Percentiles rank a stretch among this genome's conserved stretches.
These are phyloP conservation scores for Peromyscus eremicus DNA, from an alignment of 2,797 vertebrate species.

Conservation along the genomic window DNA sequence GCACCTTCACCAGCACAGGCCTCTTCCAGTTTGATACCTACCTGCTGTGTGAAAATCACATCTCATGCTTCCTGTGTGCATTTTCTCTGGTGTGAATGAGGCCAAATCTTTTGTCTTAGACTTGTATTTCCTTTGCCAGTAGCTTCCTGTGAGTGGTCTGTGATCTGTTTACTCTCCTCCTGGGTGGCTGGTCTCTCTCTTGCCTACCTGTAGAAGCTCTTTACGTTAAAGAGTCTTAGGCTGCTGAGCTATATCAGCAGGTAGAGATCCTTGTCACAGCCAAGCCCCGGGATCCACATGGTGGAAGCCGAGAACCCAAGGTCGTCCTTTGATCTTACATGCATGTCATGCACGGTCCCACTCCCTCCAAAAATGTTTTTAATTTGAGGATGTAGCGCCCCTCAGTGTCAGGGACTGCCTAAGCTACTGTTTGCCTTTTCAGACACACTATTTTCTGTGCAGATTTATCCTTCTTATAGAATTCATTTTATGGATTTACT, in stretches of 20 bases:
- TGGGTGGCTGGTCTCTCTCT: background rate
- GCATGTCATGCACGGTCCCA: no score
- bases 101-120: background rate
- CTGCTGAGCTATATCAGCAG: background rate
- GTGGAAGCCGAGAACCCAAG: background rate
- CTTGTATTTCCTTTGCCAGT: accelerated
- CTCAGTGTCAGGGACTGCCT: background rate
- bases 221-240: background rate
- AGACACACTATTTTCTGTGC: background rate
- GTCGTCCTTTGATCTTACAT: background rate
- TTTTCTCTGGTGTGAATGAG: background rate
- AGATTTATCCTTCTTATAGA: background rate
- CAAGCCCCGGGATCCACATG: background rate
- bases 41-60: background rate
- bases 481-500: background rate
- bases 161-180: no score
- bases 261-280: background rate
- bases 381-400: background rate
- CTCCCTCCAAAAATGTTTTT: background rate
- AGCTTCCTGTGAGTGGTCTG: background rate
- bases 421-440: background rate
- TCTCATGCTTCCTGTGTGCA: background rate
- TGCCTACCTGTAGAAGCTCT: background rate
- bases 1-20: accelerated
- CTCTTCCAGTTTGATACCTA: accelerated